A percentile compares a stretch with the other conserved stretches of the same genome.
Evolutionary conservation across 2,888 invertebrate genomes (phyloP).

Genomic region (Scaptomyza reducta): DNA sequence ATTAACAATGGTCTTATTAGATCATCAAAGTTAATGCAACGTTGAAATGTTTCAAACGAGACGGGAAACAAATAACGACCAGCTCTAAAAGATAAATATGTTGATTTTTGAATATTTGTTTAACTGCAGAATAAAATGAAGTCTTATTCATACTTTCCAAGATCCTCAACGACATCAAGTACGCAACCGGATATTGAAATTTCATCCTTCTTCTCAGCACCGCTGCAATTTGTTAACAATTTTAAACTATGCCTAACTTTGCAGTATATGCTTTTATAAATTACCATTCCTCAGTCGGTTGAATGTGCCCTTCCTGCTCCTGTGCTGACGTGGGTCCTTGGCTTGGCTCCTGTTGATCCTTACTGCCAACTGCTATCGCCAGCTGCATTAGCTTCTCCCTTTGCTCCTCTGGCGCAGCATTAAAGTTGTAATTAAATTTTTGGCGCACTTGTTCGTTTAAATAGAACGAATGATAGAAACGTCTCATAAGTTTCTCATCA

Average conservation of each 20-base stretch:
- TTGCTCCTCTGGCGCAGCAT: slow-evolving; percentile 27
- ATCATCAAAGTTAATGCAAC: slow-evolving; percentile 35
- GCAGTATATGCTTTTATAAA: too few relatives aligned
- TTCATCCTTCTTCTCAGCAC: not conserved
- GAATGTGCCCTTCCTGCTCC: not conserved
- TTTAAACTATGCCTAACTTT: too few relatives aligned
- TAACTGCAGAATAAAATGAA: too few relatives aligned
- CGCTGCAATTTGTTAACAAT: slow-evolving; percentile 10
- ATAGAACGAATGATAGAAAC: slow-evolving; percentile 37
- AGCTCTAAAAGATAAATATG: slow-evolving; percentile 3
- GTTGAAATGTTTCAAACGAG: slow-evolving; percentile 29
- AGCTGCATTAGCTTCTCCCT: slow-evolving; percentile 6
- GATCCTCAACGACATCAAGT: slow-evolving; percentile 21
- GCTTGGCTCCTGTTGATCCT: not conserved
- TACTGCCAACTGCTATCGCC: slow-evolving; percentile 2
- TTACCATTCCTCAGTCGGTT: not conserved
- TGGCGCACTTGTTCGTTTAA: slow-evolving; percentile 7
- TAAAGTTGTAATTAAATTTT: slow-evolving; percentile 27
- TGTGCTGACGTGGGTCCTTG: not conserved
- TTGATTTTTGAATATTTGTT: not conserved
- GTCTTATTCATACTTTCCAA: slow-evolving; percentile 23
- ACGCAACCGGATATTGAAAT: not conserved
- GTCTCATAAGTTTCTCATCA: slow-evolving; percentile 8
- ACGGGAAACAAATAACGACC: slow-evolving; percentile 44
- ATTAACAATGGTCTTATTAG: slow-evolving; percentile 22